Evolutionary conservation across 2,797 vertebrate species (phyloP).

Genomic region (Thripadectes ignobilis): DNA sequence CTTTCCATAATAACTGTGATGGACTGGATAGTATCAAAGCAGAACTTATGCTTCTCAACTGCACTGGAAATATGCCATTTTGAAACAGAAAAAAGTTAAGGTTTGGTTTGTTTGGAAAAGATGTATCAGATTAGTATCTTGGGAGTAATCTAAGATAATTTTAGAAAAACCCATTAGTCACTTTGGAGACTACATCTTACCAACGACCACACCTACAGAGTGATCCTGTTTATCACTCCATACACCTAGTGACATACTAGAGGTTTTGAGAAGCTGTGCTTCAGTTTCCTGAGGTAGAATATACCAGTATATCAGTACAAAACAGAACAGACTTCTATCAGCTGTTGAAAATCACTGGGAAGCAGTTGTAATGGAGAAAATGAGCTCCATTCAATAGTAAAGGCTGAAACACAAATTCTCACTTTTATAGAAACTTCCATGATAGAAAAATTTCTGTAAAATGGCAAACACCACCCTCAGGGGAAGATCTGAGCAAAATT

Average conservation of each 20-base stretch:
- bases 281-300: not conserved
- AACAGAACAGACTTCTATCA: slow-evolving; percentile 20
- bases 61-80: not conserved
- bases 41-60: not conserved
- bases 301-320: not conserved
- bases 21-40: not conserved
- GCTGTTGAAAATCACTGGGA: not conserved
- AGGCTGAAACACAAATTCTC: not conserved
- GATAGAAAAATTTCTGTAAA: not conserved
- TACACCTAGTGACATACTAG: not conserved
- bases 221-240: not conserved
- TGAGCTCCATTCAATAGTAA: not conserved
- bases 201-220: not conserved
- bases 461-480: not conserved
- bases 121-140: not conserved
- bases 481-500: not conserved
- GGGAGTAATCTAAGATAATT: not conserved
- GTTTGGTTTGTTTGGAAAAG: not conserved
- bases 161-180: not conserved
- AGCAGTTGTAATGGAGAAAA: not conserved
- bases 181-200: not conserved
- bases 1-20: not conserved
- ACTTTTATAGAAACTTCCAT: not conserved
- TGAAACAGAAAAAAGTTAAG: not conserved
- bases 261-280: not conserved